A percentile compares a stretch with the other conserved stretches of the same genome.
Evolutionary conservation across 1,140 invertebrate species (phyloP).

Genomic region (Ericerus pela): DNA sequence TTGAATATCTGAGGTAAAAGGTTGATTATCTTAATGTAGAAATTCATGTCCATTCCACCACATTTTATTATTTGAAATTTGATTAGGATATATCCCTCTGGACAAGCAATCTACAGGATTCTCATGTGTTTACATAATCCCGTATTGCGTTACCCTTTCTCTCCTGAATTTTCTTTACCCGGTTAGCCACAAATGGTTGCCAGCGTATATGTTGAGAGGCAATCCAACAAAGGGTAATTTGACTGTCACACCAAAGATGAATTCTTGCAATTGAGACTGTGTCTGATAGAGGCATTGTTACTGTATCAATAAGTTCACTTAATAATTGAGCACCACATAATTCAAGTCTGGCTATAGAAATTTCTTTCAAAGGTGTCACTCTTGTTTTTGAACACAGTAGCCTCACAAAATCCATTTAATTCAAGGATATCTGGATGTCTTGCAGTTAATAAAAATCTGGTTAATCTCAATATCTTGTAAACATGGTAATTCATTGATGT

Average conservation of each 20-base stretch:
- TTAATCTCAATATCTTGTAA: slow-evolving; percentile 10
- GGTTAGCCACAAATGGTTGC: slow-evolving; percentile 27
- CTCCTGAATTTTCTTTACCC: slow-evolving; percentile 28
- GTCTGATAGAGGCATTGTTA: slow-evolving; percentile 14
- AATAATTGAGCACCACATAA: slow-evolving; percentile 32
- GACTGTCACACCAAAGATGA: slow-evolving; percentile 27
- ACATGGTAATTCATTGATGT: background rate
- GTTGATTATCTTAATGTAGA: too few relatives aligned
- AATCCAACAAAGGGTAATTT: slow-evolving; percentile 27
- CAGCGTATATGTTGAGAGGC: slow-evolving; percentile 19
- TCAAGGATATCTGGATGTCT: background rate
- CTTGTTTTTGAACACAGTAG: slow-evolving; percentile 21
- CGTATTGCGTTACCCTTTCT: too few relatives aligned
- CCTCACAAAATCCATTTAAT: slow-evolving; percentile 25
- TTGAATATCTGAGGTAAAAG: too few relatives aligned
- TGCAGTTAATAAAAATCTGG: background rate
- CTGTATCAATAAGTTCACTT: slow-evolving; percentile 25
- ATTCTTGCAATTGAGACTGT: slow-evolving; percentile 8
- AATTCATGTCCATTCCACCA: too few relatives aligned
- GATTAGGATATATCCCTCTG: too few relatives aligned
- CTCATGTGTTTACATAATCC: too few relatives aligned
- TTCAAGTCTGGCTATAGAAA: slow-evolving; percentile 35
- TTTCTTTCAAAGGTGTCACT: slow-evolving; percentile 20
- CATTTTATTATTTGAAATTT: too few relatives aligned
- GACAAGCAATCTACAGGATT: too few relatives aligned